Base-by-base conservation (phyloP, 2,797 vertebrate species). In the Fringilla coelebs region DNA sequence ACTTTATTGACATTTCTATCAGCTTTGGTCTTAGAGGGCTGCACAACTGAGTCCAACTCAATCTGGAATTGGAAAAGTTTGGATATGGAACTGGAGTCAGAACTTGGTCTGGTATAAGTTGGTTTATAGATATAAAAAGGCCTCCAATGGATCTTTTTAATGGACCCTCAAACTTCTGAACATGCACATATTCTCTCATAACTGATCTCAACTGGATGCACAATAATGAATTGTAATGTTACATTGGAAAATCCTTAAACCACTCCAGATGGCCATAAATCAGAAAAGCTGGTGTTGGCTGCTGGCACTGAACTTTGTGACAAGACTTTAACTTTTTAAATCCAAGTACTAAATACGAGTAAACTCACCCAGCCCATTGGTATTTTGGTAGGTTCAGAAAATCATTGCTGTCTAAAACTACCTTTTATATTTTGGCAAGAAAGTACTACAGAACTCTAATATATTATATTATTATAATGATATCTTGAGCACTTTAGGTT, bases 241-340 rank as follows among this genome's bases (percentile, higher is more conserved):
- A 43, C 54, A 58, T 8, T 91, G 87, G 72, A 92, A 96, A 94
- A 93, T 83, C 57, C 54, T 88, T 93, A 93, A 92, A 93, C 65
- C 65, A 38, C 19, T 91, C 89, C 95, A 94, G 87, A 93, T 92
- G 85, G 71, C 45, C 2, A 2, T 92, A 93, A 95, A 96, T 96
- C 61, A 93, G 65, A 70, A 76, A 89, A 83, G 52, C 82, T 95
- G 36, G 34, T 94, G 75, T 75, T 94, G 93, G 66, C 65, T 94
- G 57, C 81, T 91, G 65, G 72, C 49, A 68, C 57, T 57, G 82
- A 88, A 94, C 46, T 88, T 54, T 52, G 65, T 40, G 77, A 90
- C 58, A 78, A 84, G 21, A 41, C 1, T 82, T 94, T 79, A 91
- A 83, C 55, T 61, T 91, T 88, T 85, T 80, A 71, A 82, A 91